phyloP scores from a whole-genome alignment of 2,113 vertebrate species.

The Colossoma macropomum region DNA sequence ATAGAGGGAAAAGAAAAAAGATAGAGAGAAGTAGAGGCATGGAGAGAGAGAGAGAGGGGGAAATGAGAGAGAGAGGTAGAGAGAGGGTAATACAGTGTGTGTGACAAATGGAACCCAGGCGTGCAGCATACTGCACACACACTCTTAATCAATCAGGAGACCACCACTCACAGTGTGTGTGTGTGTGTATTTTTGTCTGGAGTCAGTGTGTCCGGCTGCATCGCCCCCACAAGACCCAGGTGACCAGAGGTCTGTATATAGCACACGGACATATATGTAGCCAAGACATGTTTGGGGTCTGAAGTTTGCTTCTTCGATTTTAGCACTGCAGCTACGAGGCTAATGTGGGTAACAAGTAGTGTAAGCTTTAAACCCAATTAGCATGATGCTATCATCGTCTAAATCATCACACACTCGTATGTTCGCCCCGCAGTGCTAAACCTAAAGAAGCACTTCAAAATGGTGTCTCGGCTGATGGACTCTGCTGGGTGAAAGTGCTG shows the following conservation, averaged over 20 bases:
- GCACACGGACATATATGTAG: neutral
- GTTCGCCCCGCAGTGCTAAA: too few relatives aligned
- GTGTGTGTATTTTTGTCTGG: neutral
- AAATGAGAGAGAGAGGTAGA: too few relatives aligned
- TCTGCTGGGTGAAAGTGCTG: too few relatives aligned
- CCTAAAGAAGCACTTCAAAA: too few relatives aligned
- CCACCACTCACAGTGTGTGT: neutral
- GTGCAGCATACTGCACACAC: slow-evolving; percentile 36
- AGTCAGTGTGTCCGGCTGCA: neutral
- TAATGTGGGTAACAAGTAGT: too few relatives aligned
- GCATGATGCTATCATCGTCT: too few relatives aligned
- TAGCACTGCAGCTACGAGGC: too few relatives aligned
- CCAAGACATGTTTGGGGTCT: neutral
- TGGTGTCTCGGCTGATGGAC: too few relatives aligned
- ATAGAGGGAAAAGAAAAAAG: neutral
- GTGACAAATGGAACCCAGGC: slow-evolving; percentile 52
- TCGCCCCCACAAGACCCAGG: neutral
- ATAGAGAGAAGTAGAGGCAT: neutral
- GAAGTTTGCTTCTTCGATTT: too few relatives aligned
- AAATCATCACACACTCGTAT: too few relatives aligned
- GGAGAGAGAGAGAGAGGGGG: too few relatives aligned
- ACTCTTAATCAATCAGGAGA: slow-evolving; percentile 45
- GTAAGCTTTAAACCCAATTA: too few relatives aligned
- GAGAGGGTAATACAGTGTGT: slow-evolving; percentile 19
- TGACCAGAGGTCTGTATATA: neutral